These are phyloP conservation scores for Scaeva pyrastri DNA, from an alignment of 2,888 invertebrate species.

Conservation along the genomic window DNA sequence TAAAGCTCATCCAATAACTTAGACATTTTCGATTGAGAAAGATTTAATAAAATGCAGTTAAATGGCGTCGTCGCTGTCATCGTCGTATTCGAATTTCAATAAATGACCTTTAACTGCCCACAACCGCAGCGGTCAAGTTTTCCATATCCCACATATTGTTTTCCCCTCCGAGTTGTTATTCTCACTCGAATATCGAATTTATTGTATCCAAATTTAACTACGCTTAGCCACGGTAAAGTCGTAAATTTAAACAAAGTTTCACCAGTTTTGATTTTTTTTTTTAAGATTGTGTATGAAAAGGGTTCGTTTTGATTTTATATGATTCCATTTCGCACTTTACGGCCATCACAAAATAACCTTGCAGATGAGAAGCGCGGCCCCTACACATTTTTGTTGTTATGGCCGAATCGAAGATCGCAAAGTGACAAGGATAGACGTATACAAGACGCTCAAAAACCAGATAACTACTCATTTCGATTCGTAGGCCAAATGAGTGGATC, in stretches of 20 bases:
- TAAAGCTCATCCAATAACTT: constrained; percentile 21
- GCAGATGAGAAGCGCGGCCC: constrained; percentile 22
- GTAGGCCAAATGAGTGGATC: constrained; percentile 49
- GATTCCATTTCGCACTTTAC: constrained; percentile 65
- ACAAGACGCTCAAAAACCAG: constrained; percentile 23
- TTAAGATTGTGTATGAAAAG: constrained; percentile 39
- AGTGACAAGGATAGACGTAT: constrained; percentile 21
- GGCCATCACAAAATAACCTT: constrained; percentile 15
- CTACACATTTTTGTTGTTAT: constrained; percentile 38
- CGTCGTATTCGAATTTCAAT: background rate
- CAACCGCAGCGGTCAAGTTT: constrained; percentile 55
- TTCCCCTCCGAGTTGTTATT: constrained; percentile 9
- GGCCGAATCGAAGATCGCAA: constrained; percentile 44
- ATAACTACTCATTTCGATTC: constrained; percentile 12
- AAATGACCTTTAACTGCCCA: constrained; percentile 62
- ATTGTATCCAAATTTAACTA: constrained; percentile 9
- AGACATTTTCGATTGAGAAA: background rate
- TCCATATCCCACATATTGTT: constrained; percentile 26
- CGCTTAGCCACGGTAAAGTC: constrained; percentile 26
- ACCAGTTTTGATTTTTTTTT: constrained; percentile 23
- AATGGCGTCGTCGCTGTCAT: background rate
- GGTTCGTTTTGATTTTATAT: constrained; percentile 52
- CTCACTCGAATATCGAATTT: constrained; percentile 22
- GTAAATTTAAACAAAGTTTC: constrained; percentile 61
- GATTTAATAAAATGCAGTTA: constrained; percentile 8